Evolutionary conservation across 2,113 vertebrate species (phyloP).

Genomic region (Podiceps cristatus): DNA sequence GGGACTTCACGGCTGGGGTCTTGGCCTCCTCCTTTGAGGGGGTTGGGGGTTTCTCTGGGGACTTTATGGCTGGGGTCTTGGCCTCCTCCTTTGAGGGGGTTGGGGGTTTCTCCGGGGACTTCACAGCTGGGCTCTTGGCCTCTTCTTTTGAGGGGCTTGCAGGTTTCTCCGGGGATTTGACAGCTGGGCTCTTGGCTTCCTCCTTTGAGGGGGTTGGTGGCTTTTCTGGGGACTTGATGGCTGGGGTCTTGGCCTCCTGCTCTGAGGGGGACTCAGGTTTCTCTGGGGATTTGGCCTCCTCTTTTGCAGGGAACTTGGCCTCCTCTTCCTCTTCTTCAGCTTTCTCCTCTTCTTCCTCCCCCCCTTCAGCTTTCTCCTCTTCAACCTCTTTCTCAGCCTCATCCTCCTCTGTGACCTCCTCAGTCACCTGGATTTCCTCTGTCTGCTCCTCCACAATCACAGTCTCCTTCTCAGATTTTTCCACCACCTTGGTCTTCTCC

Average conservation of each 20-base stretch:
- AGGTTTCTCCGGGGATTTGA: conserved; percentile 40
- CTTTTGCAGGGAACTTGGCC: conserved; percentile 35
- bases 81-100: conserved; percentile 23
- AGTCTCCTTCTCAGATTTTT: conserved; percentile 88
- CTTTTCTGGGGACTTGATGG: conserved; percentile 47
- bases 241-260: not conserved
- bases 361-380: conserved; percentile 40
- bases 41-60: conserved; percentile 43
- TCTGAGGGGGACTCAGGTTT: conserved; percentile 27
- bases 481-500: conserved; percentile 80
- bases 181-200: not conserved
- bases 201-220: conserved; percentile 23
- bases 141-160: conserved; percentile 52
- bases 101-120: conserved; percentile 41
- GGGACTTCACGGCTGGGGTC: not conserved
- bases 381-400: conserved; percentile 75
- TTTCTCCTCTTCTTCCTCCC: conserved; percentile 42
- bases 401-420: conserved; percentile 89
- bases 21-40: conserved; percentile 45
- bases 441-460: conserved; percentile 92
- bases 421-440: conserved; percentile 88
- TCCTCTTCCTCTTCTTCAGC: conserved; percentile 25
- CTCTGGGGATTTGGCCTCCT: conserved; percentile 56
- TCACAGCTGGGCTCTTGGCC: not conserved
- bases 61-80: too few relatives aligned